Evolutionary conservation across 2,113 vertebrate species (phyloP), one percentile per base, ranked within the genome.

Genomic region (Myxocyprinus asiaticus): DNA sequence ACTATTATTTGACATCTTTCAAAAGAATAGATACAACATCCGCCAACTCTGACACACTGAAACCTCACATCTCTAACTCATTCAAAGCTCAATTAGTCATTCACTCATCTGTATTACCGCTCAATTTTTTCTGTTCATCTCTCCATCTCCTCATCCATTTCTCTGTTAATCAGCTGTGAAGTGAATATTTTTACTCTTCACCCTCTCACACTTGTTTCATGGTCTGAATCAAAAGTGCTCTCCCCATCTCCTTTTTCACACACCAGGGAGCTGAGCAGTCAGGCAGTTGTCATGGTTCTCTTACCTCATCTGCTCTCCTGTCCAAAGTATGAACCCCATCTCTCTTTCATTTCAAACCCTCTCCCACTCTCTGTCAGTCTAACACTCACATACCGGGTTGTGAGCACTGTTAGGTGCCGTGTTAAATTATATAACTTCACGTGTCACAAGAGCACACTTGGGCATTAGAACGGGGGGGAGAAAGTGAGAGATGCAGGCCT

Each of bases 171-270:
- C 70, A 72, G 68, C 77, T 81, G 72, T 80, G 80, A 86, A 77
- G 81, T 69, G 70, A 82, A 82, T 82, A 83, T 67, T 64, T 76
- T 80, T 66, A 82, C 74, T 53, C 56, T 62, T 80, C 33, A 81
- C 59, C 82, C 69, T 74, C 73, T 74, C 61, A 44, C 47, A 68
- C 65, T 15, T 48, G 22, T 73, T 53, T 73, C 63, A 82, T 64
- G 55, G 80, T 51, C 69, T 63, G 59, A 71, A 44, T 76, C 44
- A 77, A 67, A n/a, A 80, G 68, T 10, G 12, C 69, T 80, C 22
- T 81, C 68, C 22, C 71, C 68, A 67, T 58, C 51, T 74, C 56
- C 55, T 64, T 78, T 78, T 82, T 71, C 22, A 71, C 17, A 75
- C 45, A 42, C 75, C n/a, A 62, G 48, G 17, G 73, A 80, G 68